phyloP scores from a whole-genome alignment of 2,888 invertebrate genomes.

The Vandiemenella viatica region DNA sequence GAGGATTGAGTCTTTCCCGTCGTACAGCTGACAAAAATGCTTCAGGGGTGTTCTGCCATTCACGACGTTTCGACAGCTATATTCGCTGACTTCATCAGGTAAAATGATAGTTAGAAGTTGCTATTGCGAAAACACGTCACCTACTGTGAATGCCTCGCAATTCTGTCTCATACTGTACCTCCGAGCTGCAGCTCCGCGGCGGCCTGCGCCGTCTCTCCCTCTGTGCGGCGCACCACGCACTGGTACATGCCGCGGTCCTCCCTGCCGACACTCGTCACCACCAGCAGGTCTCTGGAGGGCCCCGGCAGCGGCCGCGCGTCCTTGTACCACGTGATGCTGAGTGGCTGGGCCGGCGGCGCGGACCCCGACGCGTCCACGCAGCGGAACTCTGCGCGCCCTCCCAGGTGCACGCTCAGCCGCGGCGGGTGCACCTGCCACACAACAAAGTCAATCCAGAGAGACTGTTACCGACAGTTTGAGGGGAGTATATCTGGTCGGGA shows the following conservation, averaged over 20 bases:
- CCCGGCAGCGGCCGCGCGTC: conserved; percentile 50
- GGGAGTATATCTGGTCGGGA: neutral
- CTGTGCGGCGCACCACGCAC: conserved; percentile 52
- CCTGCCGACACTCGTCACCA: conserved; percentile 48
- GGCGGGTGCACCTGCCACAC: conserved; percentile 47
- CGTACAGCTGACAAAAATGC: too few relatives aligned
- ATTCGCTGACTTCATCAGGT: too few relatives aligned
- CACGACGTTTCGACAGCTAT: too few relatives aligned
- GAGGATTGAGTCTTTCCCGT: too few relatives aligned
- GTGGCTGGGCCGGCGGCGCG: conserved; percentile 17
- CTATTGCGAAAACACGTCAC: too few relatives aligned
- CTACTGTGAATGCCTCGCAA: too few relatives aligned
- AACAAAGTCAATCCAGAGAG: too few relatives aligned
- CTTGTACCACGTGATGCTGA: conserved; percentile 18
- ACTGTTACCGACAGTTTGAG: too few relatives aligned
- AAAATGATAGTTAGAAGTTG: too few relatives aligned
- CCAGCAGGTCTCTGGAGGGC: conserved; percentile 46
- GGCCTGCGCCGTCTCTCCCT: conserved; percentile 61
- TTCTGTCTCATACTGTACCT: too few relatives aligned
- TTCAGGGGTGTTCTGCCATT: too few relatives aligned
- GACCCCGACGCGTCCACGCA: conserved; percentile 32
- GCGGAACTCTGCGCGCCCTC: conserved; percentile 55
- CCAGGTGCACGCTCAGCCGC: conserved; percentile 54
- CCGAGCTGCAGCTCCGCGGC: conserved; percentile 57
- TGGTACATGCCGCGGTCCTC: conserved; percentile 66